phyloP scores from a whole-genome alignment of 1,140 invertebrate genomes.

The Ditylenchus dipsaci region DNA sequence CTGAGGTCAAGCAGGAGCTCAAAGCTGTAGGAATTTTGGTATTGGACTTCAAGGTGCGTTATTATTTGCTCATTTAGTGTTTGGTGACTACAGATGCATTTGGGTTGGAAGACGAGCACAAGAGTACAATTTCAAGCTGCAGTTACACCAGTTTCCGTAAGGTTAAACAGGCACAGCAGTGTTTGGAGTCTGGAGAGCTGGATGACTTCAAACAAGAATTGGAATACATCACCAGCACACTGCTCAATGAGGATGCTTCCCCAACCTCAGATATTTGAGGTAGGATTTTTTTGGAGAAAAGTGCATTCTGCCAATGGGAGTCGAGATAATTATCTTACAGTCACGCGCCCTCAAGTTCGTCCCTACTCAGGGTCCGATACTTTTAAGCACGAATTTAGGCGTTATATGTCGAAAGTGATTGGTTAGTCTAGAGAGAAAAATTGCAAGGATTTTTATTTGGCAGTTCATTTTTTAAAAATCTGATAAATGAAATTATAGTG shows the following conservation, averaged over 20 bases:
- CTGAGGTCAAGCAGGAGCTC: not conserved
- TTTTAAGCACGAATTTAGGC: too few species aligned
- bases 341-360: too few species aligned
- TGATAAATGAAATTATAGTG: too few species aligned
- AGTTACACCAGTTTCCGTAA: slow-evolving; percentile 21
- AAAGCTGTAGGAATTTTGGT: not conserved
- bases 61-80: not conserved
- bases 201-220: slow-evolving; percentile 46
- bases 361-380: too few species aligned
- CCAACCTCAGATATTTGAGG: slow-evolving; percentile 39
- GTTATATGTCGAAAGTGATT: too few species aligned
- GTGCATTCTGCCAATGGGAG: too few species aligned
- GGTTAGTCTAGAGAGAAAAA: too few species aligned
- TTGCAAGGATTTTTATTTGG: too few species aligned
- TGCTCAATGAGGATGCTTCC: slow-evolving; percentile 6
- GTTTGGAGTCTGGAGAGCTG: slow-evolving; percentile 38
- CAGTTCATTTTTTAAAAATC: too few species aligned
- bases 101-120: not conserved
- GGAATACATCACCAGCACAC: slow-evolving; percentile 33
- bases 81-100: not conserved
- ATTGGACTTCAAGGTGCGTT: not conserved
- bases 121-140: not conserved
- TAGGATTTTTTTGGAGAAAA: slow-evolving; percentile 9
- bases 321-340: too few species aligned
- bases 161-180: slow-evolving; percentile 38